These are phyloP conservation scores for Eristalis pertinax DNA, from an alignment of 2,888 invertebrate genomes.

Conservation along the genomic window DNA sequence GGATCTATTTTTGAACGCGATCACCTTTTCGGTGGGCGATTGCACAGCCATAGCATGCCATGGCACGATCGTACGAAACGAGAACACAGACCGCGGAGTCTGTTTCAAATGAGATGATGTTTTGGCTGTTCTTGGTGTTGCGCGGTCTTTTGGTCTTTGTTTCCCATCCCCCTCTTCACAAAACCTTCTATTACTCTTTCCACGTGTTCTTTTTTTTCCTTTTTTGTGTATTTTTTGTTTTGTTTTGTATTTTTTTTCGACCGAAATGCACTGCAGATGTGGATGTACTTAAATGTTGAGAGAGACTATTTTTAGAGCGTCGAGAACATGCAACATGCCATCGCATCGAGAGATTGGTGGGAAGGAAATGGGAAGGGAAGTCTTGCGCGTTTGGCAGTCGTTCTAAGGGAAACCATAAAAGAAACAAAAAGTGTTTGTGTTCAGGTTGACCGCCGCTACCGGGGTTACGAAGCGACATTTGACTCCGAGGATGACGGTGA, in stretches of 20 bases:
- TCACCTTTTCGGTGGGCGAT: constrained; percentile 40
- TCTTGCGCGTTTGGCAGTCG: constrained; percentile 11
- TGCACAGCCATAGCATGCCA: not conserved
- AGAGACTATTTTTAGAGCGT: constrained; percentile 49
- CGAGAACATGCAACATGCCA: constrained; percentile 49
- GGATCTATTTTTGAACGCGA: constrained; percentile 32
- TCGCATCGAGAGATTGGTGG: constrained; percentile 18
- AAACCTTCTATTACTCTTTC: not conserved
- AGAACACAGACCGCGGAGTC: not conserved
- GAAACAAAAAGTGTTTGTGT: not conserved
- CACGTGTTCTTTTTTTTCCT: not conserved
- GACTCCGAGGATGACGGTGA: constrained; percentile 30
- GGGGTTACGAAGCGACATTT: constrained; percentile 63
- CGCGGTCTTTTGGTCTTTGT: constrained; percentile 1
- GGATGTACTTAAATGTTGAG: constrained; percentile 29
- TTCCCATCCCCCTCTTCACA: not conserved
- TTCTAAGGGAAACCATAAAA: constrained; percentile 54
- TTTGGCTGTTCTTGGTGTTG: not conserved
- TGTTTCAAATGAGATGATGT: constrained; percentile 1
- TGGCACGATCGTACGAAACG: constrained; percentile 9
- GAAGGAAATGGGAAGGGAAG: constrained; percentile 34
- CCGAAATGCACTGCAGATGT: constrained; percentile 59
- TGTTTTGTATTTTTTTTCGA: constrained; percentile 2
- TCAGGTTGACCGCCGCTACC: constrained; percentile 52
- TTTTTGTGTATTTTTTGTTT: constrained; percentile 4